Evolutionary conservation across 2,797 vertebrate species (phyloP), one percentile per base, ranked within the genome.

Genomic region (Pagetopsis macropterus): DNA sequence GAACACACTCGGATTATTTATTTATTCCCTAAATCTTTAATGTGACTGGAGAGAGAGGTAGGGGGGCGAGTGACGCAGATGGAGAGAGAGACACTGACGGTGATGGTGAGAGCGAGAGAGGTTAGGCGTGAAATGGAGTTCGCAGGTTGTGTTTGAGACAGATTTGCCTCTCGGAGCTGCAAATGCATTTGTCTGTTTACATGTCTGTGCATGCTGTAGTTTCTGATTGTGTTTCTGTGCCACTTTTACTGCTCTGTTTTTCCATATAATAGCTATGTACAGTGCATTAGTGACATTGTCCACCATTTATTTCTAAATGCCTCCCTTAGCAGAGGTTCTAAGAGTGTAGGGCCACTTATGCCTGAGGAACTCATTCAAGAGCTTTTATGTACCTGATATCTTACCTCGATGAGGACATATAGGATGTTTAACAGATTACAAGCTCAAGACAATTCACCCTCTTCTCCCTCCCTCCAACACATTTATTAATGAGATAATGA

Each of bases 71-170:
- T 21, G 85, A 73, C 27, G 19, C 50, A 52, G 16, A 45, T 15
- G 58, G 65, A 63, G 65, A 46, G 33, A 56, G 67, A 68, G 65
- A 81, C 55, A 43, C 70, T 48, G 76, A 74, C 49, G 45, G 75
- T 70, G 78, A 63, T 15, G 37, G 63, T 37, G 69, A 65, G 77
- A 78, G 82, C 21, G 70, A 55, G 83, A 84, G 83, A 84, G 79
- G 79, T 83, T 82, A 85, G 74, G 86, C 76, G 82, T 88, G 89
- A 91, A 90, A 92, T 88, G 77, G 78, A 85, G 88, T 91, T 89
- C 48, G 65, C 84, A 88, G 83, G 85, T 88, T 81, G 82, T 70
- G 84, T 83, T 80, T 79, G 77, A 84, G 82, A 79, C 69, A 65
- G 76, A 85, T 87, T 88, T 84, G 70, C 72, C 83, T 86, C 16